Evolutionary conservation across 2,113 vertebrate species (phyloP), one percentile per base, ranked within the genome.

Genomic region (Scophthalmus maximus): DNA sequence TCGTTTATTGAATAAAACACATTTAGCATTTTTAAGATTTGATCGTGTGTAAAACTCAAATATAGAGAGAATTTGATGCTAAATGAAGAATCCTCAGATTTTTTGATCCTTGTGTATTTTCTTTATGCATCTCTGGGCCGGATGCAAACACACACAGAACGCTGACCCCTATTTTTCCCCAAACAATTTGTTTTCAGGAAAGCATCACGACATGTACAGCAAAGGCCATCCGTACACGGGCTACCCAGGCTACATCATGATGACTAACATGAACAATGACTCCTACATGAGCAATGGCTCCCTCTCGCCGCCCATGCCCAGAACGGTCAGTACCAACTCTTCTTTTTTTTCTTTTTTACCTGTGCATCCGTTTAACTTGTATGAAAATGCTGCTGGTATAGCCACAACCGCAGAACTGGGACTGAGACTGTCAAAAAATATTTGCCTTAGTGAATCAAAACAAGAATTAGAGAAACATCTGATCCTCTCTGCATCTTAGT

Each of bases 201-300:
- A 99, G 76, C 96, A 94, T 87, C 95, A 95, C 68, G 98, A 98
- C 82, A 89, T 98, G 84, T 99, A 99, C 92, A 94, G 87, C 93
- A 99, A 99, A 93, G 95, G 95, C 77, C 96, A 96, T 75, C 93
- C 94, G 0, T 99, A 98, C 91, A 76, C 95, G 0, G 93, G 94
- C 79, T 99, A 99, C 81, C 96, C 97, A n/a, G 95, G 97, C 81
- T 99, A 99, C 92, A 96, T 98, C 93, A 98, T 99, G 98, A 98
- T 98, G 96, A 95, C 95, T 93, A 99, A 97, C 92, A 96, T 98
- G 95, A 97, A 94, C 87, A 95, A 93, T 62, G 97, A 98, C 91
- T 96, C 96, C 7, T 98, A 98, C 93, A 97, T 98, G 96, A 96
- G 94, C 91, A 99, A 98, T 62, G 96, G 98, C 93, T 98, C 97